Evolutionary conservation across 2,888 invertebrate genomes (phyloP).

Genomic region (Melanargia galathea): DNA sequence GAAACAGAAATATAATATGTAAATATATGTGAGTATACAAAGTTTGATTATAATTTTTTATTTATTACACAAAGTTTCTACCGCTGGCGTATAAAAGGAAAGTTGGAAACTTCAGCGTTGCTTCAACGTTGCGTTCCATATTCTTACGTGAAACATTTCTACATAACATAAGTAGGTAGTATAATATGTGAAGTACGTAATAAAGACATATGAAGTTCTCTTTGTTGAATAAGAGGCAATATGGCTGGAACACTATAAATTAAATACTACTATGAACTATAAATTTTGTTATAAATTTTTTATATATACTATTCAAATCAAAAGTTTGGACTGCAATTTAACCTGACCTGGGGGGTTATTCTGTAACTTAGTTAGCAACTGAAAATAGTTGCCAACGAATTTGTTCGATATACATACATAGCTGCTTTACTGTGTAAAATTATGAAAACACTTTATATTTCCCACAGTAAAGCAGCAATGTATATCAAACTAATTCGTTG

Average conservation of each 20-base stretch:
- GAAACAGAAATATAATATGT: slow-evolving; percentile 5
- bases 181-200: slow-evolving; percentile 8
- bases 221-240: slow-evolving; percentile 8
- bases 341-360: too few species aligned
- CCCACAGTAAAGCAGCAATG: too few species aligned
- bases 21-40: neutral
- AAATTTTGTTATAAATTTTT: neutral
- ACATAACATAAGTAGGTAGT: slow-evolving; percentile 19
- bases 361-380: too few species aligned
- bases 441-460: too few species aligned
- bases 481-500: too few species aligned
- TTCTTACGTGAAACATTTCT: slow-evolving; percentile 19
- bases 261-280: too few species aligned
- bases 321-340: too few species aligned
- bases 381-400: too few species aligned
- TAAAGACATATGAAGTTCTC: slow-evolving; percentile 3
- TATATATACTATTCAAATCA: neutral
- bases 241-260: slow-evolving; percentile 8
- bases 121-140: slow-evolving; percentile 27
- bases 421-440: too few species aligned
- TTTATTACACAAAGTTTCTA: slow-evolving; percentile 32
- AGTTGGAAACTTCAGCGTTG: slow-evolving; percentile 34
- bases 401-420: too few species aligned
- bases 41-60: slow-evolving; percentile 29
- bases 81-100: slow-evolving; percentile 39